phyloP scores from a whole-genome alignment of 2,113 vertebrate species.

The Chelonoidis abingdonii region DNA sequence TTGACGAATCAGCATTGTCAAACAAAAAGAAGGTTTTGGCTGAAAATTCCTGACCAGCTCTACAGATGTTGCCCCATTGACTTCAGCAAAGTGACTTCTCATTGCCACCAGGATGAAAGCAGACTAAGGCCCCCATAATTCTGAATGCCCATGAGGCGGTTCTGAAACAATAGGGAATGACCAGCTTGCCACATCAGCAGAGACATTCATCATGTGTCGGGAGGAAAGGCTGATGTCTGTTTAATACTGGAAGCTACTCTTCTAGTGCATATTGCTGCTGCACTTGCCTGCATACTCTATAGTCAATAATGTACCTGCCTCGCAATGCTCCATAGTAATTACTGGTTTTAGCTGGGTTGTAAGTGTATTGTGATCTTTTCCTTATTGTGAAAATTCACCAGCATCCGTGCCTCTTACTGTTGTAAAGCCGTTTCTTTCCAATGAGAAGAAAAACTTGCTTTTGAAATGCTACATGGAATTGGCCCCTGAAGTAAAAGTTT shows the following conservation, averaged over 20 bases:
- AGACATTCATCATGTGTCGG: background rate
- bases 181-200: background rate
- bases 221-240: background rate
- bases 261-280: background rate
- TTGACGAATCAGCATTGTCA: background rate
- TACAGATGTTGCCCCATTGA: background rate
- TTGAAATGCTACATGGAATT: background rate
- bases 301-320: background rate
- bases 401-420: background rate
- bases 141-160: background rate
- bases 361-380: background rate
- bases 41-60: background rate
- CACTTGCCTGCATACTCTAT: background rate
- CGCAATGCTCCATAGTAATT: background rate
- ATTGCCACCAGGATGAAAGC: background rate
- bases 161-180: background rate
- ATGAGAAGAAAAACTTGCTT: background rate
- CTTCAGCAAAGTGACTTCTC: background rate
- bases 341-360: background rate
- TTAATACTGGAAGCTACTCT: background rate
- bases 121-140: background rate
- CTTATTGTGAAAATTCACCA: background rate
- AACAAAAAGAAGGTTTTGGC: background rate
- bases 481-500: background rate
- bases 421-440: background rate